A percentile compares a stretch with the other conserved stretches of the same genome.
These are phyloP conservation scores for Blastomussa wellsi DNA, from an alignment of 92 coral and sea anemone genomes.

Conservation along the genomic window DNA sequence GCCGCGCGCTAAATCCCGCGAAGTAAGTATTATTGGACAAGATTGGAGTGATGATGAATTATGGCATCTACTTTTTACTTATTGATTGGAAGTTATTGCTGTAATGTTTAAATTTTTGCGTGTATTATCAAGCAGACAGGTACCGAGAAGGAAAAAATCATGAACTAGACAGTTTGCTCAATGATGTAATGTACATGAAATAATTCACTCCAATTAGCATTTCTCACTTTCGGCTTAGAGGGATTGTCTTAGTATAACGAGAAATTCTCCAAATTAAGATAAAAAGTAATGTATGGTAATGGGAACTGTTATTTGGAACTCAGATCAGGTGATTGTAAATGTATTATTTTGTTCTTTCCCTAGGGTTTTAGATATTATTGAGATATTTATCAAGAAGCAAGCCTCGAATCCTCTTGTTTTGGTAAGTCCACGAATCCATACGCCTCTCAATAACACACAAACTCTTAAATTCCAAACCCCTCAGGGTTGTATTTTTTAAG, in stretches of 20 bases:
- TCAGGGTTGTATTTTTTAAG: too few species aligned
- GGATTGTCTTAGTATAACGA: neutral
- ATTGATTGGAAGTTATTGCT: neutral
- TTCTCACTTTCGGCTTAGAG: too few species aligned
- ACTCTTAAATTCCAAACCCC: too few species aligned
- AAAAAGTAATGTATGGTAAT: neutral
- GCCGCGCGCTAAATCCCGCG: too few species aligned
- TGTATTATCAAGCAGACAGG: neutral
- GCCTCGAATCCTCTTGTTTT: constrained; percentile 72
- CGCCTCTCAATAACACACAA: too few species aligned
- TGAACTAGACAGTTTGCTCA: too few species aligned
- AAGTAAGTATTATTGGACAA: too few species aligned
- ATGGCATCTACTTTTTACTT: neutral
- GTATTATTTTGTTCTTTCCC: neutral
- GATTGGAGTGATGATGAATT: neutral
- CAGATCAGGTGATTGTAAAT: neutral
- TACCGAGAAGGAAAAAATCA: too few species aligned
- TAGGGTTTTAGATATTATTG: constrained; percentile 87
- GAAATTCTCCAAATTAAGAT: neutral
- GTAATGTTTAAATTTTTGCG: neutral
- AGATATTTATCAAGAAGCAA: constrained; percentile 90
- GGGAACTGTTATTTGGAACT: neutral
- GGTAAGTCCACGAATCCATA: constrained; percentile 51
- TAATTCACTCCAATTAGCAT: too few species aligned
- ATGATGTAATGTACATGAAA: too few species aligned